Evolutionary conservation across 2,113 vertebrate genomes (phyloP), one percentile per base, ranked within the genome.

Genomic region (Centrocercus urophasianus): DNA sequence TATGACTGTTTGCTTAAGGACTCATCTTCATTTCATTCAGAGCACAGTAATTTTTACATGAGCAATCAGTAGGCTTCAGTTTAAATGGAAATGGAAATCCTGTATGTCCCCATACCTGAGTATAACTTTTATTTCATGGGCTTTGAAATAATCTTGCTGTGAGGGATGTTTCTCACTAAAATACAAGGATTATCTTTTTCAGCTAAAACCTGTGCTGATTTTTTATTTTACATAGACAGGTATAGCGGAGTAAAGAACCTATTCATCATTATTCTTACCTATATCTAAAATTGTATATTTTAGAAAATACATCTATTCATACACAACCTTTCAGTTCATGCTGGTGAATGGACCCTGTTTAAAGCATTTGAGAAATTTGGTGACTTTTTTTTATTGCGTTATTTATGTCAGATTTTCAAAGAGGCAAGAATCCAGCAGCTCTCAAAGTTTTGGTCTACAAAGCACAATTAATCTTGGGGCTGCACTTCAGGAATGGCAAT

Each of bases 1-100:
- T 93, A 94, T 96, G 89, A 90, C 83, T 97, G 87, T 96, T 97
- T 96, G 91, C 86, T 96, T 91, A 96, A 92, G 84, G 67, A 70
- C 50, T 96, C 79, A 86, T 97, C 92, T 94, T 93, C 56, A 15
- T 86, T 94, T 97, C 90, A 87, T 84, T 93, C 76, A 86, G 79
- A 89, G 79, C 86, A 86, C 11, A 84, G 66, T 66, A 52, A 76
- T 95, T 96, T 97, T 95, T 40, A 93, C 86, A 54, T 71, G 45
- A 97, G 72, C 76, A 95, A 87, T 95, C 75, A 96, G 36, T 56
- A 83, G 60, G 60, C 66, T 91, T 85, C 81, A 86, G 69, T 86
- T 88, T 75, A 83, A 97, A 66, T 94, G 76, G 92, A 93, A 94
- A 87, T 81, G 22, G 52, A 80, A 96, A 94, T 96, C 76, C 47